Evolutionary conservation across 2,888 invertebrate species (phyloP), one percentile per base, ranked within the genome.

Genomic region (Microplitis manilae): DNA sequence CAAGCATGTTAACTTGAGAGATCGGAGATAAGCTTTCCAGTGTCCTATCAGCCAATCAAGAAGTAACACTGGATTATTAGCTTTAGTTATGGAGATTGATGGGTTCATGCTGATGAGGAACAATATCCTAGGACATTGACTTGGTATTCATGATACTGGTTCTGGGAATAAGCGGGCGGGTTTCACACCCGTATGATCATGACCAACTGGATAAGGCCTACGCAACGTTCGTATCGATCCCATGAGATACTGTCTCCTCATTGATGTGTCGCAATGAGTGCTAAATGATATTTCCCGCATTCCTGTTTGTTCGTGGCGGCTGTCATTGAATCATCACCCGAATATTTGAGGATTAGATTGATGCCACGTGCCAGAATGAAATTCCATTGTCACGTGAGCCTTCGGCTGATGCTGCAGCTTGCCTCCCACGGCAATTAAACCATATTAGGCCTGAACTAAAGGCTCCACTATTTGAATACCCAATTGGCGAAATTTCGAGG

Each of bases 121-220:
- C 6, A 64, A 17, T 40, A 17, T 15, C 6, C 2, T 13, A 30
- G 59, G 40, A 73, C 67, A 73, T 67, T 59, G 50, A 69, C 30
- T 59, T 59, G 69, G 41, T 17, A 69, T 69, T 69, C 59, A 50
- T 69, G 30, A 50, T 50, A 69, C 30, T 69, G 20, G 69, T 69
- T 69, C 69, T 13, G 20, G 69, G 69, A 69, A 69, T 9, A 13
- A 69, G 59, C 69, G 59, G 59, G 69, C 69, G 69, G 69, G 59
- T 69, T 69, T 59, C 30, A 30, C 30, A 30, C 30, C 30, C 30
- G 30, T 30, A 30, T 30, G 39, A 15, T 62, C 62, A 62, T 62
- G 62, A 62, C 62, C 17, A 62, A n/a, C 62, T 62, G 62, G 62
- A 62, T 62, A 62, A 62, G 50, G 75, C 69, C 75, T 76, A 76